Conservation (phyloP, 2,113 vertebrate species). For the Progne subis region DNA sequence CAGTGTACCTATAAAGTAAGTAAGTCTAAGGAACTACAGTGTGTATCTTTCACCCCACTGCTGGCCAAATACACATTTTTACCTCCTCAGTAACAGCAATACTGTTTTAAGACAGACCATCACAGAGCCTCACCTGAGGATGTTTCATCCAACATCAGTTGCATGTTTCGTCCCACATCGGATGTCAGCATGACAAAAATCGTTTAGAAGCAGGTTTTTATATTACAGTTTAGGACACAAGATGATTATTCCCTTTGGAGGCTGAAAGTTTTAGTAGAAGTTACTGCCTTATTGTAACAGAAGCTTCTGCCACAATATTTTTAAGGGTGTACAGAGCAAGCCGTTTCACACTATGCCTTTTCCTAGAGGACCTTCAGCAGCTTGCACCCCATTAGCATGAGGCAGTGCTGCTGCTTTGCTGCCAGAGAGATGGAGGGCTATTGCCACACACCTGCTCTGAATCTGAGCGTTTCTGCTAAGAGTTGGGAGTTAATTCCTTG, state of each 20-base stretch:
- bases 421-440: neutral
- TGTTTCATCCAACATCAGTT: neutral
- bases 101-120: neutral
- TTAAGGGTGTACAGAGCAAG: neutral
- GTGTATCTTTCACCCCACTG: neutral
- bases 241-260: neutral
- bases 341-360: fast-evolving
- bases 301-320: neutral
- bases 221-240: neutral
- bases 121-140: neutral
- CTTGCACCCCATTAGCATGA: fast-evolving
- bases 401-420: neutral
- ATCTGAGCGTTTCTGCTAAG: neutral
- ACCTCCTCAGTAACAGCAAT: neutral
- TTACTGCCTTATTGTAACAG: neutral
- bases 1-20: neutral
- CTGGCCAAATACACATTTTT: neutral
- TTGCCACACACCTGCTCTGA: neutral
- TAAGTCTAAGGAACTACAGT: neutral
- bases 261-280: neutral
- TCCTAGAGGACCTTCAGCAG: neutral
- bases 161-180: neutral
- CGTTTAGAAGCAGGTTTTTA: neutral
- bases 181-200: neutral
- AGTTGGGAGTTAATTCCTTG: neutral